phyloP scores from a whole-genome alignment of 2,888 invertebrate genomes.

The Tubulanus polymorphus region DNA sequence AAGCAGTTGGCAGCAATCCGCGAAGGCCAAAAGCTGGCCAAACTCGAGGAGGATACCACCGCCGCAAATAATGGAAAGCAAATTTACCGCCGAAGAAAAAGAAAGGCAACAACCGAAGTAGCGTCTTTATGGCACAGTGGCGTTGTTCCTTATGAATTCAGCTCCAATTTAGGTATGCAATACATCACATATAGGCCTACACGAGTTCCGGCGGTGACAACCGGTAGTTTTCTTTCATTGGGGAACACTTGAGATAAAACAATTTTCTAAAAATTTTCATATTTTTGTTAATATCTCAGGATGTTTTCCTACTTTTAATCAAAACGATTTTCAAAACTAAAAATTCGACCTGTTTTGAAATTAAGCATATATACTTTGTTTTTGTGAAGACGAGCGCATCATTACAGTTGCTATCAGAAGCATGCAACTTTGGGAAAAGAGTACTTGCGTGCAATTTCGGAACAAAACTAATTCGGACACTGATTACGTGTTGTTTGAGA shows the following conservation, averaged over 20 bases:
- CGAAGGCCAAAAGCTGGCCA: not conserved
- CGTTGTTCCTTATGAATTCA: slow-evolving; percentile 15
- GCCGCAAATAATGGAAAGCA: no score
- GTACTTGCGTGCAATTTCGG: slow-evolving; percentile 28
- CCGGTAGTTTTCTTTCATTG: no score
- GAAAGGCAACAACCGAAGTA: slow-evolving; percentile 13
- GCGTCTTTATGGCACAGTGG: slow-evolving; percentile 14
- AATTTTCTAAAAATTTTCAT: no score
- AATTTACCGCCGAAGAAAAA: not conserved
- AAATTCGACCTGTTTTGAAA: no score
- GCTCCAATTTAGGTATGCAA: slow-evolving; percentile 16
- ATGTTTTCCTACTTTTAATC: no score
- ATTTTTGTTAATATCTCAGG: no score
- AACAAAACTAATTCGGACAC: slow-evolving; percentile 20
- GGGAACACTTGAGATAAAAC: no score
- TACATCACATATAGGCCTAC: not conserved
- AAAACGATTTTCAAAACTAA: no score
- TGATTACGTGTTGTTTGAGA: slow-evolving; percentile 11
- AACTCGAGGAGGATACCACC: not conserved
- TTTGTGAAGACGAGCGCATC: no score
- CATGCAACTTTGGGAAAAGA: slow-evolving; percentile 28
- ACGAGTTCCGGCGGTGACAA: no score
- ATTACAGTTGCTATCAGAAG: no score
- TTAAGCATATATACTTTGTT: no score
- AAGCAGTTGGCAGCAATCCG: slow-evolving; percentile 10